These are phyloP conservation scores for Saturnia japonica DNA, from an alignment of 2,888 invertebrate species.

Conservation along the genomic window DNA sequence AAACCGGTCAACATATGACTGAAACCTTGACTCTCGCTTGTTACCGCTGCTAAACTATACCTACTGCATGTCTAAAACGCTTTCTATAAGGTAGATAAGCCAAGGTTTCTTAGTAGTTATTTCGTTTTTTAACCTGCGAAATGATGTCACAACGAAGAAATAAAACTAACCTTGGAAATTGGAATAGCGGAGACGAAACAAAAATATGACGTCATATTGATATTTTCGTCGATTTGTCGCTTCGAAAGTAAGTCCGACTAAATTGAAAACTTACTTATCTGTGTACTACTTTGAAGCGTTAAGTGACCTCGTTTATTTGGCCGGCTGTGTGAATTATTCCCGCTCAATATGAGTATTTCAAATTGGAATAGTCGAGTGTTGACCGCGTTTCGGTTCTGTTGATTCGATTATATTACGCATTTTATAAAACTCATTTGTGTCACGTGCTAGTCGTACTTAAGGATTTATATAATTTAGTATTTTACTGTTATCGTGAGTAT, in stretches of 20 bases:
- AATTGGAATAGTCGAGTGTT: constrained; percentile 39
- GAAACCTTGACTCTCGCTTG: not conserved
- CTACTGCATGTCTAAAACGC: not conserved
- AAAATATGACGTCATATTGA: constrained; percentile 55
- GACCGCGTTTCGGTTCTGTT: constrained; percentile 24
- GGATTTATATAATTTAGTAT: constrained; percentile 19
- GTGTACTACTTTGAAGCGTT: not conserved
- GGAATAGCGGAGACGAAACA: constrained; percentile 42
- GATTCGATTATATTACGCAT: constrained; percentile 26
- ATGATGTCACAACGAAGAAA: constrained; percentile 16
- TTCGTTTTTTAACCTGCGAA: not conserved
- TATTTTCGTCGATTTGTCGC: constrained; percentile 66
- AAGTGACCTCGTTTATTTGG: constrained; percentile 24
- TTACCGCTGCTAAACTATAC: not conserved
- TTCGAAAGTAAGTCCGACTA: constrained; percentile 29
- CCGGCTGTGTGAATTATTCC: constrained; percentile 40
- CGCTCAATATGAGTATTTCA: constrained; percentile 45
- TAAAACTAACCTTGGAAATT: constrained; percentile 58
- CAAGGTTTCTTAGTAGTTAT: constrained; percentile 7
- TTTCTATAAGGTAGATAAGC: not conserved
- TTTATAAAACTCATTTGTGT: constrained; percentile 15
- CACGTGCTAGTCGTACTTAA: constrained; percentile 25
- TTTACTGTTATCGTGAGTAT: constrained; percentile 20
- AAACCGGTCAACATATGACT: not conserved
- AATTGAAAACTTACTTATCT: constrained; percentile 31